These are phyloP conservation scores for Myanophis thanlyinensis DNA, from an alignment of 2,113 vertebrate species.

Conservation along the genomic window DNA sequence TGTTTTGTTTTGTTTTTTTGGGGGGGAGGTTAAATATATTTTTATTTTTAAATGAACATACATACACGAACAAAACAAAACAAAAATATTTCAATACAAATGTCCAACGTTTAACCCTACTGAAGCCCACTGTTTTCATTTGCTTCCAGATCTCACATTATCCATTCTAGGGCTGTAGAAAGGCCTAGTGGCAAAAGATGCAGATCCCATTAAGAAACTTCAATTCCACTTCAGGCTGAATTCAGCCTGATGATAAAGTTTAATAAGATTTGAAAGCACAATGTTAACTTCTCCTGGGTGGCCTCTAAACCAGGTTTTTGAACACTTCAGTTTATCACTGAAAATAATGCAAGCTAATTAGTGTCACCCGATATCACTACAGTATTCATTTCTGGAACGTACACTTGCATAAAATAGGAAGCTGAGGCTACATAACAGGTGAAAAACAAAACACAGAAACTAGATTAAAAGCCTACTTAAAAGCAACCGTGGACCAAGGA, in stretches of 20 bases:
- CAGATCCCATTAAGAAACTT: not conserved
- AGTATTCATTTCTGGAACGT: constrained; percentile 61
- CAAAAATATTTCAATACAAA: too few relatives aligned
- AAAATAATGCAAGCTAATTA: constrained; percentile 60
- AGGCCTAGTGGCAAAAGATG: not conserved
- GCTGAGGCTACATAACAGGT: constrained; percentile 46
- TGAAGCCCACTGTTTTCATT: not conserved
- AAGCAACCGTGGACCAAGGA: constrained; percentile 28
- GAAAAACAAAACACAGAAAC: constrained; percentile 41
- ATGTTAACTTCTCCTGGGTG: constrained; percentile 21
- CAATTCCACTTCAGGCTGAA: not conserved
- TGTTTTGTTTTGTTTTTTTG: too few relatives aligned
- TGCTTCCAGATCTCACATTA: not conserved
- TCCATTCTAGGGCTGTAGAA: not conserved
- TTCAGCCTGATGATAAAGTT: not conserved
- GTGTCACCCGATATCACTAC: constrained; percentile 51
- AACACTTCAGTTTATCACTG: constrained; percentile 40
- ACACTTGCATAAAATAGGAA: constrained; percentile 62
- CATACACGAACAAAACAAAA: too few relatives aligned
- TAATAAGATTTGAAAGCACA: constrained; percentile 40
- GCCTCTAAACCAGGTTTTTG: constrained; percentile 43
- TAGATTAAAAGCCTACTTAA: constrained; percentile 49
- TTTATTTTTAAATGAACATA: too few relatives aligned
- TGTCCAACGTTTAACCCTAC: too few relatives aligned
- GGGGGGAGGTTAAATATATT: too few relatives aligned